Base-by-base conservation (phyloP, 2,797 vertebrate genomes). In the Pteropus rufus region DNA sequence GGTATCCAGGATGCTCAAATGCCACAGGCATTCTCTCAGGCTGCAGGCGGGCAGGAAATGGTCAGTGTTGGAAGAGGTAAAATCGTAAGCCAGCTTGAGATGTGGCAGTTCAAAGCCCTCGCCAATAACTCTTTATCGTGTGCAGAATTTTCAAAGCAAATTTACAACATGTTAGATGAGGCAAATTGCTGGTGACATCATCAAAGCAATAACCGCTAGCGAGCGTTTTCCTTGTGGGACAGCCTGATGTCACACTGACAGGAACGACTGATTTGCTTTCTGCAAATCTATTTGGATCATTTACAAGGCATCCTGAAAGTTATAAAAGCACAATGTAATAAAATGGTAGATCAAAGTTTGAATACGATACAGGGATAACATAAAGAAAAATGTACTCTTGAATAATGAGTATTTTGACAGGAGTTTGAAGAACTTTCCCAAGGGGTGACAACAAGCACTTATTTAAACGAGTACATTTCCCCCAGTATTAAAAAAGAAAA, bases 151-250 rank as follows among this genome's bases (percentile, higher is more conserved):
- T 72, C 83, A 93, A 91, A 93, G 92, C 44, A 91, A 91, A 96
- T 91, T 97, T 84, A 85, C 86, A 87, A 12, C 72, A 80, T 90
- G 29, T 52, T 83, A 95, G 88, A 94, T 41, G 93, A 77, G 89
- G 98, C 93, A 92, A 84, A 98, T 96, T 91, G 85, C 91, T 94
- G 97, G 91, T 98, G 97, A 98, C 95, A 95, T 97, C 97, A 98
- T 96, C 92, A 92, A 92, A 97, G 82, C 62, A 92, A 94, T 96
- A 94, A 95, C 92, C 67, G 62, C 84, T 96, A 97, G 97, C 97
- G 97, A 97, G 56, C 75, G 44, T 73, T 64, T 82, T 44, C 36
- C 96, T 97, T 65, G 4, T 86, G 96, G 90, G 96, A 85, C 89
- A 76, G 86, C 90, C 83, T 82, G 83, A 91, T 79, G 85, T 81